These are phyloP conservation scores for Lutraria lutraria DNA, from an alignment of 2,888 invertebrate species.

Conservation along the genomic window DNA sequence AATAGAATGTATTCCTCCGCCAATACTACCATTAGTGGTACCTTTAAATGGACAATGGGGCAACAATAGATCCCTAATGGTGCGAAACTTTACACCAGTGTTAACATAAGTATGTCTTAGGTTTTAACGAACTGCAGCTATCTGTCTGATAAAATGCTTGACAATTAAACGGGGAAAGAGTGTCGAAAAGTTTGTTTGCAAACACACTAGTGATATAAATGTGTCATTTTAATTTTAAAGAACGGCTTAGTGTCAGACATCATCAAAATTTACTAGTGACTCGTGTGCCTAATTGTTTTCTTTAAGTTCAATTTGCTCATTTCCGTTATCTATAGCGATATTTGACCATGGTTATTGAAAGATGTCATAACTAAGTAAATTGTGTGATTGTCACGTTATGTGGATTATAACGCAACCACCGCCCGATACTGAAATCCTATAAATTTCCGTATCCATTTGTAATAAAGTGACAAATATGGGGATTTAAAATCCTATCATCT, in stretches of 20 bases:
- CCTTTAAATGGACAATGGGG: constrained; percentile 41
- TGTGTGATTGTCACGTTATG: constrained; percentile 38
- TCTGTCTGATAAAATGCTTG: background rate
- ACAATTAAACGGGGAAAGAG: constrained; percentile 39
- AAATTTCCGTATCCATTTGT: background rate
- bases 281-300: constrained; percentile 11
- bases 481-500: background rate
- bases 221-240: constrained; percentile 37
- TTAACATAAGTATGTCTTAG: constrained; percentile 40
- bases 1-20: constrained; percentile 28
- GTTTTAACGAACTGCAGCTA: constrained; percentile 23
- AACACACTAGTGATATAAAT: constrained; percentile 45
- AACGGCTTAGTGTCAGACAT: constrained; percentile 51
- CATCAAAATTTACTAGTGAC: constrained; percentile 6
- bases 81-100: constrained; percentile 11
- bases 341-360: constrained; percentile 37
- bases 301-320: constrained; percentile 39
- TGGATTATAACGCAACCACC: constrained; percentile 28
- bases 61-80: constrained; percentile 37
- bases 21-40: constrained; percentile 34
- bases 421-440: background rate
- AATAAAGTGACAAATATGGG: background rate
- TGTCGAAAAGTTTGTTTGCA: constrained; percentile 52
- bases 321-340: constrained; percentile 30
- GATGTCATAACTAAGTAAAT: constrained; percentile 34